Conservation (phyloP, 1,140 invertebrate species). For the Drosophila tani region DNA sequence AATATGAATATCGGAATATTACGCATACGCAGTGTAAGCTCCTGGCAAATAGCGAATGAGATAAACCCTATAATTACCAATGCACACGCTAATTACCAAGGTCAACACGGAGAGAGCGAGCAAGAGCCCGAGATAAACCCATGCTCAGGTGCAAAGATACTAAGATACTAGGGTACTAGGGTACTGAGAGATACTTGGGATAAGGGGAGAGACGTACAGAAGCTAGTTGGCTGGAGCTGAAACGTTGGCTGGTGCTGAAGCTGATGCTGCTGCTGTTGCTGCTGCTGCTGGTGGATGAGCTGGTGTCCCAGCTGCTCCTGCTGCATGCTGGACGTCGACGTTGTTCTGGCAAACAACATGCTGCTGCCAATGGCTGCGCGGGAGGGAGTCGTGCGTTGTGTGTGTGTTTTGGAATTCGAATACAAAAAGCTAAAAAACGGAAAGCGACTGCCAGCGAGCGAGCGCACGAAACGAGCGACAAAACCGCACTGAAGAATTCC, state of each 20-base stretch:
- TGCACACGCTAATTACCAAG: slow-evolving; percentile 62
- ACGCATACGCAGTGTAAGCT: slow-evolving; percentile 62
- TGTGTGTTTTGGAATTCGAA: slow-evolving; percentile 2
- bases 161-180: slow-evolving; percentile 20
- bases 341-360: slow-evolving; percentile 76
- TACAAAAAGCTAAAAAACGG: slow-evolving; percentile 3
- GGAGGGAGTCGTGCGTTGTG: slow-evolving; percentile 6
- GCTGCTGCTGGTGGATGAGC: slow-evolving; percentile 33
- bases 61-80: slow-evolving; percentile 53
- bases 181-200: slow-evolving; percentile 30
- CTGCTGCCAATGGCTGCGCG: slow-evolving; percentile 60
- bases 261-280: slow-evolving; percentile 33
- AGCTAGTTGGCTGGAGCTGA: slow-evolving; percentile 49
- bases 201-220: slow-evolving; percentile 55
- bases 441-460: slow-evolving; percentile 54
- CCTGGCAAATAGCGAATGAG: slow-evolving; percentile 48
- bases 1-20: slow-evolving; percentile 52
- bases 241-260: slow-evolving; percentile 35
- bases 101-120: slow-evolving; percentile 36
- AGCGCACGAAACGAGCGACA: slow-evolving; percentile 72
- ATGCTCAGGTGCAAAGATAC: slow-evolving; percentile 11
- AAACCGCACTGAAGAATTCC: slow-evolving; percentile 80
- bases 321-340: slow-evolving; percentile 46
- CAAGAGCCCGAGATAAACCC: not conserved
- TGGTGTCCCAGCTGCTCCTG: slow-evolving; percentile 31